Percentiles rank a stretch among this genome's conserved stretches.
Evolutionary conservation across 1,140 invertebrate genomes (phyloP).

Genomic region (Artemia franciscana): DNA sequence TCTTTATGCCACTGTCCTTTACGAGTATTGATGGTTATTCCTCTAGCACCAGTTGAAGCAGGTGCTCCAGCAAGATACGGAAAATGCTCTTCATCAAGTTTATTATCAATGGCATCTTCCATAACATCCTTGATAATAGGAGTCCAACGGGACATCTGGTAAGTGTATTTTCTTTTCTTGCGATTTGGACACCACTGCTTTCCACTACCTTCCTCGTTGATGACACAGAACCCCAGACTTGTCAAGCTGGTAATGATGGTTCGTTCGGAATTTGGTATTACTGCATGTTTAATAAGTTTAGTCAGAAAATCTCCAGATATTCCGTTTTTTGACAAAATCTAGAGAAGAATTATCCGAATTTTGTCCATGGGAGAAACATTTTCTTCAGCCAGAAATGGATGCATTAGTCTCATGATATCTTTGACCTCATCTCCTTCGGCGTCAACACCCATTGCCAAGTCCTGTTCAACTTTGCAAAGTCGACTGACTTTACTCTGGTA

Average conservation of each 20-base stretch:
- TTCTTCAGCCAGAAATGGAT: slow-evolving; percentile 76
- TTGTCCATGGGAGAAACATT: slow-evolving; percentile 73
- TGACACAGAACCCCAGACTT: too few species aligned
- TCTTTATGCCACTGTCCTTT: slow-evolving; percentile 99
- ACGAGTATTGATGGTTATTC: slow-evolving; percentile 66
- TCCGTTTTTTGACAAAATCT: slow-evolving; percentile 94
- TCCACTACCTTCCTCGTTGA: slow-evolving; percentile 87
- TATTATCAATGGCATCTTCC: too few species aligned
- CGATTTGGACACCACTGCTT: too few species aligned
- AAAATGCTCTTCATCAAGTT: slow-evolving; percentile 82
- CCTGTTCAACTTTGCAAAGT: slow-evolving; percentile 96
- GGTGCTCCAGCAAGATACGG: slow-evolving; percentile 78
- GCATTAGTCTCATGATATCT: slow-evolving; percentile 97
- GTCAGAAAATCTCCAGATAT: slow-evolving; percentile 95
- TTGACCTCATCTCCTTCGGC: slow-evolving; percentile 97
- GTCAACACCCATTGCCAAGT: slow-evolving; percentile 87
- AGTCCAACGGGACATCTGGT: slow-evolving; percentile 99
- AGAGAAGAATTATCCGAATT: slow-evolving; percentile 88
- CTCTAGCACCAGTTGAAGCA: slow-evolving; percentile 57
- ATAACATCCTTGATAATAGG: slow-evolving; percentile 88
- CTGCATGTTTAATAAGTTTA: slow-evolving; percentile 88
- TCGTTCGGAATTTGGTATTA: slow-evolving; percentile 69
- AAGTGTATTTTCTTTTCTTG: slow-evolving; percentile 97
- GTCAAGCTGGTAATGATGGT: slow-evolving; percentile 86
- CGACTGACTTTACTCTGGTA: slow-evolving; percentile 93